Conservation (phyloP, 2,888 invertebrate genomes). For the Sympetrum striolatum region DNA sequence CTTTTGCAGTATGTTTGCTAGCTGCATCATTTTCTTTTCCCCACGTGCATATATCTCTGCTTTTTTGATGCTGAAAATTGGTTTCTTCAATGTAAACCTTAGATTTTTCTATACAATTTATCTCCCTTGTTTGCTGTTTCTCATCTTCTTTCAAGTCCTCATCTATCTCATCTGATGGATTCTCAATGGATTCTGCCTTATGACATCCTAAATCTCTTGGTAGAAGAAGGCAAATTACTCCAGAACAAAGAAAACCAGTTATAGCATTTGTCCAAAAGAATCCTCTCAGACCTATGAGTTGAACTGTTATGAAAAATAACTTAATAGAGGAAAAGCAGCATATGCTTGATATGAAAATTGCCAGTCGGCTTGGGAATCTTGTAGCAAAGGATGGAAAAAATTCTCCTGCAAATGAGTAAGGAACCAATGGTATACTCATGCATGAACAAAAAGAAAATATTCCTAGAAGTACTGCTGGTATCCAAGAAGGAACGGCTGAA, state of each 20-base stretch:
- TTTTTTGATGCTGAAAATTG: too few relatives aligned
- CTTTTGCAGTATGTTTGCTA: background rate
- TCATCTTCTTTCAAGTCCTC: background rate
- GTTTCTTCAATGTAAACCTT: background rate
- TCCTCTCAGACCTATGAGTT: background rate
- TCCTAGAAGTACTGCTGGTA: conserved; percentile 4
- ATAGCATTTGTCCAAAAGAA: conserved; percentile 4
- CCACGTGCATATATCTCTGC: background rate
- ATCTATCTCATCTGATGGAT: background rate
- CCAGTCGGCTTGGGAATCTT: background rate
- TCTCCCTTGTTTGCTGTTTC: background rate
- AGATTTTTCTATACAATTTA: background rate
- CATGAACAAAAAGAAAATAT: conserved; percentile 18
- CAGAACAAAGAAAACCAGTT: background rate
- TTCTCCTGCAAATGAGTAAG: conserved; percentile 18
- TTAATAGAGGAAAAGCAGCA: background rate
- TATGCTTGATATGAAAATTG: background rate
- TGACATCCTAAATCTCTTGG: background rate
- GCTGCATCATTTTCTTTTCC: background rate
- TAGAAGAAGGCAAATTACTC: background rate
- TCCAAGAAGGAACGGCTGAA: background rate
- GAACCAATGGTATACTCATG: conserved; percentile 17
- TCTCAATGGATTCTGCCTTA: background rate
- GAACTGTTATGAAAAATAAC: background rate
- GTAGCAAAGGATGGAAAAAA: background rate